Evolutionary conservation across 2,888 invertebrate genomes (phyloP), one percentile per base, ranked within the genome.

Genomic region (Nysson spinosus): DNA sequence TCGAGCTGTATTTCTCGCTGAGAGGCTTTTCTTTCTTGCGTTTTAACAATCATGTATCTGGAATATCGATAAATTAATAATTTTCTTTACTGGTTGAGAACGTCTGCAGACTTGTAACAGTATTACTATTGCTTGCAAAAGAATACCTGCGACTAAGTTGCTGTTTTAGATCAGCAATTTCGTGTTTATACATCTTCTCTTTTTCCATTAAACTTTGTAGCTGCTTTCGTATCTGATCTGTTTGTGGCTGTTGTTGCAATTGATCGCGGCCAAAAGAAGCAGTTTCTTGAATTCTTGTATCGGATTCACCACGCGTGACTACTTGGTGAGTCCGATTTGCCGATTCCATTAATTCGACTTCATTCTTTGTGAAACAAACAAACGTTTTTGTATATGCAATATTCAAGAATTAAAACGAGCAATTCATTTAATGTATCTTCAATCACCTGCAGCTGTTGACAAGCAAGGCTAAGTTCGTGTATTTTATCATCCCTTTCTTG

Each of bases 81-180:
- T 56, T 12, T n/a, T 37, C 14, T n/a, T 16, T 14, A 28, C 16
- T 2, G 14, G 1, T 17, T 2, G 11, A 20, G 9, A 11, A 22
- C 7, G 43, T 14, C 9, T 28, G 6, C 1, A 30, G 2, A 1
- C 9, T 6, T n/a, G 9, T 6, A 7, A n/a, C 2, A 5, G 5
- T 9, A 5, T 24, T 22, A 3, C 0, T n/a, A 22, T 17, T 12
- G 14, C 11, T 4, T 22, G 5, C 7, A 20, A 7, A 20, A 22
- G 35, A 34, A 26, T 72, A 83, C 77, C 79, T 77, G 20, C 83
- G 80, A 44, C 89, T 88, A 1, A 91, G 79, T 52, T 89, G 88
- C 11, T 88, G 82, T 4, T 90, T 88, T 26, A 91, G 75, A 22
- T 89, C 90, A 55, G 88, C 83, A 22, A 90, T 89, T 60, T 90